Percentiles rank a stretch among this genome's conserved stretches.
Conservation (phyloP, 2,113 vertebrate genomes). For the Hemiprocne comata region DNA sequence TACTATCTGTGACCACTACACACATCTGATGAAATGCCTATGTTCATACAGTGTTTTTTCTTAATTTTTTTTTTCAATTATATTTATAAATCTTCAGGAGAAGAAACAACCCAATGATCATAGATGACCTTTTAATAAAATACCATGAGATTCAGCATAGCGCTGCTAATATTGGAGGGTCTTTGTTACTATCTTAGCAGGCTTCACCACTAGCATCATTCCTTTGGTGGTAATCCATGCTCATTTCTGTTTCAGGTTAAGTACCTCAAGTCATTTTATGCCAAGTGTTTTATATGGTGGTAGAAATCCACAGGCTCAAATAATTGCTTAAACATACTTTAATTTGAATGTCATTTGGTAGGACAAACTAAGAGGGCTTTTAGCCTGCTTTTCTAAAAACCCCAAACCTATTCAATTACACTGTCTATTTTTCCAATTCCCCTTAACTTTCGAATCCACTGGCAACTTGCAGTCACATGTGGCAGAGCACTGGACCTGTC, state of each 20-base stretch:
- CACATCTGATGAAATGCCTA: background rate
- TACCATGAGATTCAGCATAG: background rate
- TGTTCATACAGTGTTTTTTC: background rate
- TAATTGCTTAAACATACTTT: background rate
- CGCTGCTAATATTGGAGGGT: background rate
- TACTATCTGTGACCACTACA: background rate
- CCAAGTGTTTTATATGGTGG: background rate
- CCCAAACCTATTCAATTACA: background rate
- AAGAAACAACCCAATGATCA: background rate
- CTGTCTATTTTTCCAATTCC: background rate
- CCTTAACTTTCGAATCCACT: background rate
- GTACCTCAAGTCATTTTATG: background rate
- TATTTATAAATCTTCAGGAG: background rate
- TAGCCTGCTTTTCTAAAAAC: background rate
- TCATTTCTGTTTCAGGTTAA: background rate
- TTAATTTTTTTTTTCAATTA: background rate
- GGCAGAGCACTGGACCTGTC: fast-evolving
- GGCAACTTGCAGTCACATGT: background rate
- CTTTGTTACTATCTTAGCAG: background rate
- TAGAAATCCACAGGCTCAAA: background rate
- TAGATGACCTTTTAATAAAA: constrained; percentile 15
- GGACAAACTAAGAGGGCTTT: background rate
- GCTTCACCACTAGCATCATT: background rate
- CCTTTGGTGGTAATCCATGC: background rate
- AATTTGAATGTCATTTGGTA: background rate